These are phyloP conservation scores for Gallinago stenura DNA, from an alignment of 2,797 vertebrate species.

Conservation along the genomic window DNA sequence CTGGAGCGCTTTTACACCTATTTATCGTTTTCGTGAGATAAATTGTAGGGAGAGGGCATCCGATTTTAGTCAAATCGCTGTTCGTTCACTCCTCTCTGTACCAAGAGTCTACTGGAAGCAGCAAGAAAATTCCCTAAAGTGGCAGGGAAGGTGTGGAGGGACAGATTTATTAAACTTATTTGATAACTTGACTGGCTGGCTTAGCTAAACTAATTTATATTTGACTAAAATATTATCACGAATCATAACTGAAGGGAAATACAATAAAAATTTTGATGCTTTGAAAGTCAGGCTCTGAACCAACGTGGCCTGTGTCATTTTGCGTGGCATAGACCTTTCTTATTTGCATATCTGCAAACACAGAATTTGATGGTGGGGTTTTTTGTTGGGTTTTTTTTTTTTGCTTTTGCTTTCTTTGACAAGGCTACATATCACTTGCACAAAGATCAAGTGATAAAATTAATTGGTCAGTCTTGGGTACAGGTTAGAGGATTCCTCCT, in stretches of 20 bases:
- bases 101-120: neutral
- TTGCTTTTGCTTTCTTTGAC: neutral
- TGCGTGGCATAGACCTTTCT: neutral
- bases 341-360: neutral
- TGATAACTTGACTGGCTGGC: neutral
- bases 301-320: rapidly evolving
- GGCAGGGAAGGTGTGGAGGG: neutral
- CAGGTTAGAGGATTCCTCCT: constrained; percentile 7
- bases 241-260: neutral
- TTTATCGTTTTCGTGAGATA: too few species aligned
- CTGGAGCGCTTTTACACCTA: rapidly evolving
- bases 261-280: neutral
- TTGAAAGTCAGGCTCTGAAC: neutral
- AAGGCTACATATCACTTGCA: neutral
- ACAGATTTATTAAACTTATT: neutral
- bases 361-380: neutral
- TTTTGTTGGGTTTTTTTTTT: neutral
- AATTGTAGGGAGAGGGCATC: too few species aligned
- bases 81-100: neutral
- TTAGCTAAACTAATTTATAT: neutral
- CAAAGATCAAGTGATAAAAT: neutral
- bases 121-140: neutral
- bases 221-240: neutral
- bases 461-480: neutral
- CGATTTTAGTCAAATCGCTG: neutral